Percentiles rank a stretch among this genome's conserved stretches.
Conservation (phyloP, 2,888 invertebrate genomes). For the Hypomecis punctinalis region DNA sequence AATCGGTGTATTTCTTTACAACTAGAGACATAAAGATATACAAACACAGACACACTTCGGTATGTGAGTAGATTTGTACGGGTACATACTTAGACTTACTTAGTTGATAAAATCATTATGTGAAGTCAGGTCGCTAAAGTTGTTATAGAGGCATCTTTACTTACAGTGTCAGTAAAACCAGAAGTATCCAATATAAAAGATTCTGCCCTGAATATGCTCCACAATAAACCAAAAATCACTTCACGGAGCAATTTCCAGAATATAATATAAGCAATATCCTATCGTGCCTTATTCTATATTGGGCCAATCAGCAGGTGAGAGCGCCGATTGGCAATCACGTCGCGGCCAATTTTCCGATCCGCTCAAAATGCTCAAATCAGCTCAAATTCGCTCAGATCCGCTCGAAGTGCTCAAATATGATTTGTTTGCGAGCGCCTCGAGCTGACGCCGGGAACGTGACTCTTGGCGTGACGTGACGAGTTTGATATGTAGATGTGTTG, state of each 20-base stretch:
- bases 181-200: neutral
- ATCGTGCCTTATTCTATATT: slow-evolving; percentile 43
- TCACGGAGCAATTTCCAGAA: slow-evolving; percentile 40
- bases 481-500: neutral
- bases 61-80: too few relatives aligned
- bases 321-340: slow-evolving; percentile 49
- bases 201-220: neutral
- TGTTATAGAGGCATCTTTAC: too few relatives aligned
- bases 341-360: slow-evolving; percentile 51
- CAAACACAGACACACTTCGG: too few relatives aligned
- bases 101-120: too few relatives aligned
- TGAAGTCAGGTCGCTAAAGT: too few relatives aligned
- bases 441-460: slow-evolving; percentile 31
- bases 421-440: slow-evolving; percentile 50
- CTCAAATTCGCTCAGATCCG: slow-evolving; percentile 53
- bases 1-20: too few relatives aligned
- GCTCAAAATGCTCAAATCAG: slow-evolving; percentile 36
- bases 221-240: slow-evolving; percentile 27
- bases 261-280: slow-evolving; percentile 46
- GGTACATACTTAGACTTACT: too few relatives aligned
- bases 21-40: too few relatives aligned
- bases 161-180: too few relatives aligned
- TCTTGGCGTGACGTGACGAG: neutral
- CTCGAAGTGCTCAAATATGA: slow-evolving; percentile 52
- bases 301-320: slow-evolving; percentile 45